Evolutionary conservation across 2,113 vertebrate genomes (phyloP).

Genomic region (Antechinus stuartii): DNA sequence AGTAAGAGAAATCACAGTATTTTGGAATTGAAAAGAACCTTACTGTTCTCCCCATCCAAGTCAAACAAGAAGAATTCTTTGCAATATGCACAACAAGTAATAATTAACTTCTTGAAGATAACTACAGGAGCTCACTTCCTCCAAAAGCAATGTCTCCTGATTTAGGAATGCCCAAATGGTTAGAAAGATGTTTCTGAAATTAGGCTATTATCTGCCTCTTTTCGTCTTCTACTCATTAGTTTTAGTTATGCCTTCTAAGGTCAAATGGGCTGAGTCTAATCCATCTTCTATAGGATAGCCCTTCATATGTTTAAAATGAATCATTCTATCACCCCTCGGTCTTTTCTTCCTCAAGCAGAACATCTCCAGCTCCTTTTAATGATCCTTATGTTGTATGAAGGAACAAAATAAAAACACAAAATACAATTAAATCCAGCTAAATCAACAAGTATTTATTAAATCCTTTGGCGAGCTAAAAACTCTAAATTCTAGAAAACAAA

Average conservation of each 20-base stretch:
- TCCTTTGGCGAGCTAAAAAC: background rate
- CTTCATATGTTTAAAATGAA: background rate
- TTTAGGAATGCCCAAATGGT: background rate
- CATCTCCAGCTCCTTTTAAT: background rate
- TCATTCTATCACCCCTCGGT: background rate
- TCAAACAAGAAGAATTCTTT: background rate
- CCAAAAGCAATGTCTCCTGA: background rate
- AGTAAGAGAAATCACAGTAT: background rate
- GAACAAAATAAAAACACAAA: background rate
- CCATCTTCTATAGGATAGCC: background rate
- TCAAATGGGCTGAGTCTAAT: background rate
- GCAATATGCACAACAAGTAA: background rate
- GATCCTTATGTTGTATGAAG: background rate
- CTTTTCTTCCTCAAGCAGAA: background rate
- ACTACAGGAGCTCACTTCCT: background rate
- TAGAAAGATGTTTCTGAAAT: background rate
- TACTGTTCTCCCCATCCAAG: background rate
- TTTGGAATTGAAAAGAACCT: background rate
- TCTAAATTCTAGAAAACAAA: background rate
- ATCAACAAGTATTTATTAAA: background rate
- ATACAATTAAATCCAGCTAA: background rate
- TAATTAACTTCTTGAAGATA: background rate
- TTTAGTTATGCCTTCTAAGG: background rate
- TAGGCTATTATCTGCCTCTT: background rate
- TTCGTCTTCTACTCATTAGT: background rate